These are phyloP conservation scores for Notodonta dromedarius DNA, from an alignment of 2,888 invertebrate genomes.

Conservation along the genomic window DNA sequence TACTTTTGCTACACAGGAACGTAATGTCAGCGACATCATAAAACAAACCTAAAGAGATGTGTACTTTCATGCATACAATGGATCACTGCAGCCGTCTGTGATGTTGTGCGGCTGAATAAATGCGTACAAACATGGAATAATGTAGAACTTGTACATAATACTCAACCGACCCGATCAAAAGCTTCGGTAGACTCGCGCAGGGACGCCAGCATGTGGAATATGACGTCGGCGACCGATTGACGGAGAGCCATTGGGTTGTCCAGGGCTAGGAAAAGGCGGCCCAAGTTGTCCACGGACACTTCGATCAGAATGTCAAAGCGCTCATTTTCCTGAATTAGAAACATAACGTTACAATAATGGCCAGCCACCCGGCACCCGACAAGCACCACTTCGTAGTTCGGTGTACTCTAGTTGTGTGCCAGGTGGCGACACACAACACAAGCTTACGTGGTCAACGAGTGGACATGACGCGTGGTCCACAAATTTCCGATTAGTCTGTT, in stretches of 20 bases:
- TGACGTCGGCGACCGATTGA: slow-evolving; percentile 83
- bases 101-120: background rate
- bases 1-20: too few species aligned
- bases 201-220: slow-evolving; percentile 86
- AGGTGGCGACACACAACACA: too few species aligned
- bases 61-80: background rate
- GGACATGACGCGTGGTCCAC: too few species aligned
- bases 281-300: slow-evolving; percentile 85
- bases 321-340: slow-evolving; percentile 70
- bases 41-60: too few species aligned
- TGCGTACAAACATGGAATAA: background rate
- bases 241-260: slow-evolving; percentile 81
- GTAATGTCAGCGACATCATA: background rate
- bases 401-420: too few species aligned
- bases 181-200: slow-evolving; percentile 85
- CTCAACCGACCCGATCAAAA: slow-evolving; percentile 82
- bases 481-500: too few species aligned
- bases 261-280: slow-evolving; percentile 83
- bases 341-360: slow-evolving; percentile 11
- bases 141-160: background rate
- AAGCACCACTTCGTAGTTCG: too few species aligned
- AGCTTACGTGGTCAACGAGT: too few species aligned
- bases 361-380: background rate
- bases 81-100: background rate
- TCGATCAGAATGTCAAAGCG: slow-evolving; percentile 83